A percentile compares a stretch with the other conserved stretches of the same genome.
These are phyloP conservation scores for Thalassophryne amazonica DNA, from an alignment of 2,797 vertebrate species.

Conservation along the genomic window DNA sequence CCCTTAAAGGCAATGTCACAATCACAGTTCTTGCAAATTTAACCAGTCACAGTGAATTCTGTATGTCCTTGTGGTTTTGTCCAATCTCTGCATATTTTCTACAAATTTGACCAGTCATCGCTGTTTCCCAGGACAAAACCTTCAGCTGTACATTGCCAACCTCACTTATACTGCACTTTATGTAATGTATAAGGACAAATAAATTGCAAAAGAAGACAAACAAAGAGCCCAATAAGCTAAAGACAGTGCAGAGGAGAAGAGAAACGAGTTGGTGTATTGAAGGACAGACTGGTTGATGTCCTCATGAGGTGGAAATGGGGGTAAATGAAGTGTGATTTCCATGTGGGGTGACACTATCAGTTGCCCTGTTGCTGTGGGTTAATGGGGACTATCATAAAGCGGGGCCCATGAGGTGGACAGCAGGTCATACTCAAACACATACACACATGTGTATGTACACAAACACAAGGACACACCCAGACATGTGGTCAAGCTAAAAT, in stretches of 20 bases:
- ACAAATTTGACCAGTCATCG: no score
- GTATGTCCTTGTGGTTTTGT: no score
- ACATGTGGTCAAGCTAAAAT: constrained; percentile 59
- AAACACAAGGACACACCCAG: constrained; percentile 37
- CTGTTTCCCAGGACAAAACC: no score
- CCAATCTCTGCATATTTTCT: no score
- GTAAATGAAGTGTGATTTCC: constrained; percentile 63
- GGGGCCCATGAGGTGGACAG: constrained; percentile 54
- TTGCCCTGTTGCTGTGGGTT: constrained; percentile 60
- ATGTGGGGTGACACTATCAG: constrained; percentile 62
- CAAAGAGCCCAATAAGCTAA: background rate
- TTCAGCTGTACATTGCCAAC: no score
- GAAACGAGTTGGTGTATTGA: background rate
- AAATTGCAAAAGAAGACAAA: background rate
- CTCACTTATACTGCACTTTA: no score
- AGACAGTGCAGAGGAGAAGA: background rate
- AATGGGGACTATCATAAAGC: constrained; percentile 72
- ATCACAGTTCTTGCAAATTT: no score
- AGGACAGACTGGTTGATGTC: constrained; percentile 12
- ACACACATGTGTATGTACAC: constrained; percentile 17
- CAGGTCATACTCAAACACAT: constrained; percentile 54
- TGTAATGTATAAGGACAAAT: background rate
- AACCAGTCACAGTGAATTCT: no score
- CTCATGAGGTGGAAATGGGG: constrained; percentile 24
- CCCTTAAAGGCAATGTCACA: no score